Base-by-base conservation (phyloP, 1,140 invertebrate species). In the Brevipalpus yothersi region DNA sequence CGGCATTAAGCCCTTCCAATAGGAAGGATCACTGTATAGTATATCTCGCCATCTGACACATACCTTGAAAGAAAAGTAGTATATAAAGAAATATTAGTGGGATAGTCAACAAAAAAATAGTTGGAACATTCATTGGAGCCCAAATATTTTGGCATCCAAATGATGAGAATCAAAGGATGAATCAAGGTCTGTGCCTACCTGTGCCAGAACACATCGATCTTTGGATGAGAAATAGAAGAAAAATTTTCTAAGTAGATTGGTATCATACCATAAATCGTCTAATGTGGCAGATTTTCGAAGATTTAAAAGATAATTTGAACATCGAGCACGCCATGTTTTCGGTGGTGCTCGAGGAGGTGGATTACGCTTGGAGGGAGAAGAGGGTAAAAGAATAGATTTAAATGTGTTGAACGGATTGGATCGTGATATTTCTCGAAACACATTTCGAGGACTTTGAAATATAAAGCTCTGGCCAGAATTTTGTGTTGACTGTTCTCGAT, bases 21-120 rank as follows among this genome's bases (percentile, higher is more conserved):
- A 86, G 51, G 79, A 75, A 0, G 84, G 83, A 45, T 64, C 55
- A 23, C 83, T 78, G 69, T 92, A 92, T 23, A 92, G 72, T 56
- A 88, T 75, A 66, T 88, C 83, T 60, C 85, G 77, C 88, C 88
- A 92, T 68, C 79, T 77, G 61, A 78, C 76, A 71, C 86, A 90
- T 42, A 82, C 80, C 74, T 86, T 82, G 23, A 40, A 45, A 17
- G 8, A 8, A 17, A 45, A 45, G n/a, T 1, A 45, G 8, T 3
- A 45, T 1, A 3, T 17, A 8, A 45, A 45, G 43, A 45, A 8
- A 45, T 12, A n/a, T n/a, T n/a, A n/a, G n/a, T n/a, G n/a, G n/a
- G n/a, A n/a, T n/a, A n/a, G n/a, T n/a, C n/a, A n/a, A n/a, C n/a
- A n/a, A n/a, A n/a, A n/a, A n/a, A n/a, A n/a, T n/a, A n/a, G n/a